Evolutionary conservation across 2,888 invertebrate species (phyloP), one percentile per base, ranked within the genome.

Genomic region (Acanthoscelides obtectus): DNA sequence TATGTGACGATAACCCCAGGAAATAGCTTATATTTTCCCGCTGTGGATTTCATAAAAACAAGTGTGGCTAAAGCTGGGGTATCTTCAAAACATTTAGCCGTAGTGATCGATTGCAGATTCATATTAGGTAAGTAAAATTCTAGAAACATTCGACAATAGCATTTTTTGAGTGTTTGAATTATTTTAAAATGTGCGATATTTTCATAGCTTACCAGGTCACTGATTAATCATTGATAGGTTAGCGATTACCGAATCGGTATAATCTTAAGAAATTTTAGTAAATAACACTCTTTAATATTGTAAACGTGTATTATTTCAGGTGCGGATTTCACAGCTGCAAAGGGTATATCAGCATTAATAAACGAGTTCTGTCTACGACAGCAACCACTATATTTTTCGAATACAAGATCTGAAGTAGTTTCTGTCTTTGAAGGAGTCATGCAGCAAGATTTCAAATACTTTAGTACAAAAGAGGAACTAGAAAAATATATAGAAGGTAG

Each of bases 321-420:
- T 64, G 93, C 94, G 0, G 95, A 95, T 86, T 95, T 94, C 82
- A 95, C 95, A 6, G 94, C 95, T 20, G 94, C 95, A 0, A 93
- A 94, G 86, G 94, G 94, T 67, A 91, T 95, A 76, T 93, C 93
- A 22, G 90, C 93, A 0, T 82, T 95, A 67, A 92, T 94, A 0
- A 90, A 89, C 73, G 93, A 94, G 74, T 89, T 94, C 69, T 88
- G 89, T 0, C 87, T 88, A 3, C 88, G 93, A 25, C 91, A 93
- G 19, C 94, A 94, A 76, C 91, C 91, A 0, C 84, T 95, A 1
- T 92, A 93, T 74, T 88, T 95, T 71, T 87, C 93, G 72, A 89
- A 92, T 74, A 90, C 92, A 0, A 87, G 90, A 8, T 88, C 89
- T 0, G 90, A 88, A 74, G 92, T 94, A 3, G 88, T 92, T 0